A percentile compares a stretch with the other conserved stretches of the same genome.
Evolutionary conservation across 2,797 vertebrate genomes (phyloP).

Genomic region (Chloroceryle inda): DNA sequence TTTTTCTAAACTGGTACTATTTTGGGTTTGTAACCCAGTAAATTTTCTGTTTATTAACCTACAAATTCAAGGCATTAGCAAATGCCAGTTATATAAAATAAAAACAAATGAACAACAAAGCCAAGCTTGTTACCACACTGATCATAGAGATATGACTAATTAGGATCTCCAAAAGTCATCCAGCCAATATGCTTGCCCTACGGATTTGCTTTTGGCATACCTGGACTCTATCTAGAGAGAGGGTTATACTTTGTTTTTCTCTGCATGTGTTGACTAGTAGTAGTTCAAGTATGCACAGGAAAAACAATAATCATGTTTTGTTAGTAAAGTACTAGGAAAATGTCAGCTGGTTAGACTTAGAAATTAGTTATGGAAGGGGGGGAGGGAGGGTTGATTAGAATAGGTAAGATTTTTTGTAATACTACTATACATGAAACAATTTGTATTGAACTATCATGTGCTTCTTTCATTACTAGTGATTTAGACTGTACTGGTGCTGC

Average conservation of each 20-base stretch:
- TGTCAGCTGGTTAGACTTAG: slow-evolving; percentile 70
- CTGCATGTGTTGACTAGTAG: slow-evolving; percentile 48
- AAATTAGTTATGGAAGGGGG: slow-evolving; percentile 39
- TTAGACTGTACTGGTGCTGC: slow-evolving; percentile 55
- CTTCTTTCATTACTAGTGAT: slow-evolving; percentile 31
- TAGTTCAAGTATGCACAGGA: slow-evolving; percentile 58
- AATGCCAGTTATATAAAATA: slow-evolving; percentile 7
- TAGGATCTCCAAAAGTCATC: not conserved
- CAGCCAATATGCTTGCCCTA: not conserved
- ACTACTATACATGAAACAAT: slow-evolving; percentile 13
- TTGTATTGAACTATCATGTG: slow-evolving; percentile 29
- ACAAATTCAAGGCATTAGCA: slow-evolving; percentile 16
- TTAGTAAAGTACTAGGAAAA: slow-evolving; percentile 61
- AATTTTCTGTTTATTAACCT: slow-evolving; percentile 42
- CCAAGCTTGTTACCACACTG: not conserved
- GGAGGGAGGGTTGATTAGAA: slow-evolving; percentile 17
- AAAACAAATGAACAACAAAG: not conserved
- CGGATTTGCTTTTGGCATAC: not conserved
- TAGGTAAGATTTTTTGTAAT: slow-evolving; percentile 34
- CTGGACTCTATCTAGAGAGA: slow-evolving; percentile 6
- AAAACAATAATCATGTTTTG: slow-evolving; percentile 45
- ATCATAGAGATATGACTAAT: not conserved
- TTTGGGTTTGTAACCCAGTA: not conserved
- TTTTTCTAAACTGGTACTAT: not conserved
- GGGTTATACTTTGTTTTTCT: slow-evolving; percentile 37